Evolutionary conservation across 2,888 invertebrate species (phyloP).

Genomic region (Caenorhabditis afra): DNA sequence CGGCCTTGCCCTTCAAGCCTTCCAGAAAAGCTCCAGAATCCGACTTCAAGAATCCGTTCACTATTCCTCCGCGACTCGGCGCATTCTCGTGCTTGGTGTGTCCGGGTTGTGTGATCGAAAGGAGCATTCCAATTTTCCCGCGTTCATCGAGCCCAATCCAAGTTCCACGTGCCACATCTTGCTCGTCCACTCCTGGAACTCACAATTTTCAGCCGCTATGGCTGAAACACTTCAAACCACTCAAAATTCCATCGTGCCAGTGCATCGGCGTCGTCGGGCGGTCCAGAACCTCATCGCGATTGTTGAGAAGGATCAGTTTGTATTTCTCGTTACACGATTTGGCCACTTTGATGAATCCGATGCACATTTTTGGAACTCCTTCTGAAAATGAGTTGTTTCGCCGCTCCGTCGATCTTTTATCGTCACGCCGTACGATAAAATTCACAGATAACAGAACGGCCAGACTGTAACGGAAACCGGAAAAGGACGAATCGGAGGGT

Average conservation of each 20-base stretch:
- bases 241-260: constrained; percentile 72
- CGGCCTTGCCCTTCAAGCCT: constrained; percentile 50
- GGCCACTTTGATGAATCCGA: constrained; percentile 62
- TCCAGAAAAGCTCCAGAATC: constrained; percentile 45
- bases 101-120: constrained; percentile 73
- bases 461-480: too few species aligned
- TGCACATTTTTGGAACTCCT: constrained; percentile 68
- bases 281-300: constrained; percentile 74
- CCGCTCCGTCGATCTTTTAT: too few species aligned
- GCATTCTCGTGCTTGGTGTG: constrained; percentile 54
- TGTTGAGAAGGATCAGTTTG: constrained; percentile 74
- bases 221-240: constrained; percentile 42
- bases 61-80: constrained; percentile 71
- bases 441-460: too few species aligned
- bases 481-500: too few species aligned
- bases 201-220: not conserved
- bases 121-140: constrained; percentile 69
- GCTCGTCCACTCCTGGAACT: constrained; percentile 71
- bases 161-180: constrained; percentile 73
- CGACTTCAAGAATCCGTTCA: constrained; percentile 58
- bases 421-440: too few species aligned
- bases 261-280: constrained; percentile 68
- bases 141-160: constrained; percentile 73
- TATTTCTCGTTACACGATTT: constrained; percentile 46
- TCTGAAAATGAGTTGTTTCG: not conserved